Base-by-base conservation (phyloP, 2,797 vertebrate genomes). In the Lithobates pipiens region DNA sequence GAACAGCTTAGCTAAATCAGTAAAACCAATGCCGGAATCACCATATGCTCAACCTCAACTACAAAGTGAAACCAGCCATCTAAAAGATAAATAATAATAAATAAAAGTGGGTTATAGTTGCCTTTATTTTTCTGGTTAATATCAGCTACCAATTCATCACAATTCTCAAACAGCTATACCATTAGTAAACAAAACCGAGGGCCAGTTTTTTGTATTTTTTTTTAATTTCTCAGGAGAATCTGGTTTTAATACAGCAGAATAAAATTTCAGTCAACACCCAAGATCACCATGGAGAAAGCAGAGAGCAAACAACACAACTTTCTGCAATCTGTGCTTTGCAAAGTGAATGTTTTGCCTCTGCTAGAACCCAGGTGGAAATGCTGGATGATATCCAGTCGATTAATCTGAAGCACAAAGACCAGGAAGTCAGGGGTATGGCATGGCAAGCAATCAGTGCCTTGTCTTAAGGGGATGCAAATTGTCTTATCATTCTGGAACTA, bases 201-300 rank as follows among this genome's bases (percentile, higher is more conserved):
- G 86, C 82, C 79, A 75, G 46, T 63, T 72, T 65, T 80, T 86
- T 77, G 39, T 39, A 39, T 54, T 36, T 82, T 77, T 54, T 83
- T 77, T 86, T 77, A 54, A 44, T 80, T 78, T 88, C 81, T 86
- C 75, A 2, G 18, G 61, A 82, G 89, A 87, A 81, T 77, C 57
- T 57, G 11, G 88, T 42, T 87, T 85, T 88, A 77, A 87, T 88
- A 89, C 88, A 90, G 88, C 88, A 84, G 84, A 73, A 82, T 86
- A 85, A 76, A 88, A 90, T 90, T 88, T 86, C 84, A 90, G 82
- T 88, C 88, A 87, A 88, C 85, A 82, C 65, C 82, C 71, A 67
- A 85, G 75, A 88, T 87, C 63, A 67, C 63, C 81, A 80, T 13
- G 18, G 67, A 88, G 86, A 88, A 69, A 54, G 27, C 34, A 88